Base-by-base conservation (phyloP, 2,888 invertebrate genomes). In the Autographa pulchrina region DNA sequence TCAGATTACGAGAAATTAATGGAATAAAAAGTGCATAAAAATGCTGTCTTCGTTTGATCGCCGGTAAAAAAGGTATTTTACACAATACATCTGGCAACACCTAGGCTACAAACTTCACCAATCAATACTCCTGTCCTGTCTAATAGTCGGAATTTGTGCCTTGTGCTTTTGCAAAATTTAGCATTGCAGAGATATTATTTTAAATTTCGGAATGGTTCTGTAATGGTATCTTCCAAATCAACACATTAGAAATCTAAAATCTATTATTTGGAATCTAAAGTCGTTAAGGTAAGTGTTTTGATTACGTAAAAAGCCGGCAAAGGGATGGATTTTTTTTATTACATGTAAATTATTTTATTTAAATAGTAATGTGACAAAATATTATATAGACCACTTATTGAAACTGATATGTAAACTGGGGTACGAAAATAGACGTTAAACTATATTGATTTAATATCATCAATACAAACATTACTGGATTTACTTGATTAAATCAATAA, bases 231-330 rank as follows among this genome's bases (percentile, higher is more conserved):
- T 48, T 48, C n/a, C n/a, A n/a, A n/a, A 48, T 7, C 7, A 48
- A 48, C 0, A 5, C 3, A 16, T 6, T n/a, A 4, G 1, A 5
- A 6, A 48, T 16, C n/a, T 1, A 48, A 48, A n/a, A n/a, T 48
- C n/a, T 2, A 48, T 2, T 48, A n/a, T 48, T 48, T n/a, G 5
- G 7, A 48, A n/a, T 6, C n/a, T 7, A n/a, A 48, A 48, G 0
- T n/a, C 5, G n/a, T 8, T n/a, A 20, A 66, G 31, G 76, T 79
- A 61, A 79, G 80, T 79, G 52, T 54, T 77, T 54, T 31, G 80
- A 69, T 77, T 77, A 77, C 77, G 80, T 77, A 77, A 79, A 77
- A 79, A 61, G 31, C 64, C 80, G 80, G 66, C 66, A 52, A 69
- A 41, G 66, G 38, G 25, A 43, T 58, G 4, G 8, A 48, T n/a